Conservation (phyloP, 2,797 vertebrate species). For the Chrysolophus pictus region DNA sequence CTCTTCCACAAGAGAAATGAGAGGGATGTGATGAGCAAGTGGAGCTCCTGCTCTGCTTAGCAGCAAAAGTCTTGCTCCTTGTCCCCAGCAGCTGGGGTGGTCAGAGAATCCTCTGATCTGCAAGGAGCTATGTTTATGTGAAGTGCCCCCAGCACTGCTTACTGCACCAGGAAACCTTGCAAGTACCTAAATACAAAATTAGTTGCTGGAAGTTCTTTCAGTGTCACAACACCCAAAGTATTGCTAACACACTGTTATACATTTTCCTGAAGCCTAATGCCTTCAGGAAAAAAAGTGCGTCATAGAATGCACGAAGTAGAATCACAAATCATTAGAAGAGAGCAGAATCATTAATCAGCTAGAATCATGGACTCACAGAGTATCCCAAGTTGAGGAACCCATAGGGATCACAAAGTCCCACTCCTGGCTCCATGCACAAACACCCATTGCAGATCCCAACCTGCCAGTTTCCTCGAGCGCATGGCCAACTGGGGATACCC, state of each 20-base stretch:
- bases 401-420: no score
- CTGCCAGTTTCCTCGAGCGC: fast-evolving
- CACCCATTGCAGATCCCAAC: background rate
- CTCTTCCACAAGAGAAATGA: background rate
- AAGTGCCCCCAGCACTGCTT: background rate
- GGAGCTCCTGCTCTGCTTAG: background rate
- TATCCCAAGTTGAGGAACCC: no score
- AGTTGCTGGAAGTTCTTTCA: background rate
- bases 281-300: background rate
- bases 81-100: constrained; percentile 23
- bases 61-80: background rate
- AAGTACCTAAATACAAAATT: background rate
- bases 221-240: background rate
- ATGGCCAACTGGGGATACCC: fast-evolving
- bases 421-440: no score
- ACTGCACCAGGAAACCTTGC: fast-evolving
- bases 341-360: no score
- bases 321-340: no score
- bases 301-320: no score
- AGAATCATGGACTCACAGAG: no score
- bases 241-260: background rate
- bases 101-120: constrained; percentile 29
- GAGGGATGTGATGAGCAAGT: background rate
- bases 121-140: background rate
- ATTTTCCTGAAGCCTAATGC: background rate